Base-by-base conservation (phyloP, 2,888 invertebrate species). In the Empis livida region DNA sequence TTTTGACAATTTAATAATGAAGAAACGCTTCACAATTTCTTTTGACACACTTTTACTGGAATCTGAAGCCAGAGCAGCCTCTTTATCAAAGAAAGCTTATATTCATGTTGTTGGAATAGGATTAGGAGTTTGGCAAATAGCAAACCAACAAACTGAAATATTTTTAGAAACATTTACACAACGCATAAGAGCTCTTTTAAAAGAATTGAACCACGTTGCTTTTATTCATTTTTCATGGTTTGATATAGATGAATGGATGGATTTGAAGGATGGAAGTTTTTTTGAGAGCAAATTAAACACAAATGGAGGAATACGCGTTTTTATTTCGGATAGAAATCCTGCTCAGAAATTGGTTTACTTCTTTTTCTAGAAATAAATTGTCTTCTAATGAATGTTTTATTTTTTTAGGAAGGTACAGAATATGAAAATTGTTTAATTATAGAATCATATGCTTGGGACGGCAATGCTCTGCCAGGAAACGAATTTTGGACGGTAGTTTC, bases 381-480 rank as follows among this genome's bases (percentile, higher is more conserved):
- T 32, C 3, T 23, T 41, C 8, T n/a, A n/a, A n/a, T n/a, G n/a
- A n/a, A n/a, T n/a, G n/a, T n/a, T n/a, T n/a, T n/a, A n/a, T n/a
- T n/a, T 23, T 41, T 41, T n/a, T 23, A 41, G 41, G 11, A 41
- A 11, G 2, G 10, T 20, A 8, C 23, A 4, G 23, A 41, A 41
- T 23, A 8, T 20, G 66, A 59, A 17, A 71, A 74, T 47, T 74
- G 72, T 52, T 59, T 77, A 10, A 65, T 82, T 15, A 74, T 83
- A 0, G 76, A 81, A 30, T 80, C 80, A 0, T 84, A 83, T 57
- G 79, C 84, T 1, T 81, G 82, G 79, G 82, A 84, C 59, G 78
- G 81, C 8, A 84, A 84, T 58, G 76, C 84, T 1, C 71, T 80
- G 48, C 83, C 84, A 2, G 84, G 83, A 41, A 84, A 84, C 56